Evolutionary conservation across 2,888 invertebrate species (phyloP), one percentile per base, ranked within the genome.

Genomic region (Mactromeris polynyma): DNA sequence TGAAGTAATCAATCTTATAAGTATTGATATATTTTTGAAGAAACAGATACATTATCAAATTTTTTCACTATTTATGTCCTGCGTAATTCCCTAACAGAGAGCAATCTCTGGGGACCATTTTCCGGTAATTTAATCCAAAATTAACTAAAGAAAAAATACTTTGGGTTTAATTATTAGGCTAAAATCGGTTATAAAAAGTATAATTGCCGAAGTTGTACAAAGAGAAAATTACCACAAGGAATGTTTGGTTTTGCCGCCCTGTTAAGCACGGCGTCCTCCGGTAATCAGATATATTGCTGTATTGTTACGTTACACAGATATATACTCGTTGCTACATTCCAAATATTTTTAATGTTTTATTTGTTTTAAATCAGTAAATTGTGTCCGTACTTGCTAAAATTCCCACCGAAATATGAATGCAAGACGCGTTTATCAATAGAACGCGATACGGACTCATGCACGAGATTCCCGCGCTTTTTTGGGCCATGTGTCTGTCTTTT

Each of bases 201-300:
- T 38, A 64, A 64, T 82, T 54, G 54, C 40, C 38, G 64, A n/a
- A 14, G 51, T 46, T 36, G 9, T 21, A 79, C 85, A 85, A 64
- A 42, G 40, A 64, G n/a, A 85, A 79, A 73, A 46, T 33, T 31
- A 21, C 42, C 81, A 46, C 40, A 2, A n/a, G 85, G 85, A 85
- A 85, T 85, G 85, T 85, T 81, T 81, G 77, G 85, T 36, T 85
- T 85, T 80, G 81, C 54, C 81, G 84, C 78, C 84, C 84, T 84
- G 26, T 84, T 84, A 84, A 84, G 77, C 84, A 84, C 33, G 51
- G 84, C 84, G 78, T 84, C 36, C 46, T 78, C 19, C 21, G 42
- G 84, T 84, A 54, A 84, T 38, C n/a, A 36, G 84, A 84, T 84
- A 84, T 38, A 26, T 46, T 26, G 46, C 21, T 54, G 36, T 78